Evolutionary conservation across 2,113 vertebrate species (phyloP).

Genomic region (Etheostoma cragini): DNA sequence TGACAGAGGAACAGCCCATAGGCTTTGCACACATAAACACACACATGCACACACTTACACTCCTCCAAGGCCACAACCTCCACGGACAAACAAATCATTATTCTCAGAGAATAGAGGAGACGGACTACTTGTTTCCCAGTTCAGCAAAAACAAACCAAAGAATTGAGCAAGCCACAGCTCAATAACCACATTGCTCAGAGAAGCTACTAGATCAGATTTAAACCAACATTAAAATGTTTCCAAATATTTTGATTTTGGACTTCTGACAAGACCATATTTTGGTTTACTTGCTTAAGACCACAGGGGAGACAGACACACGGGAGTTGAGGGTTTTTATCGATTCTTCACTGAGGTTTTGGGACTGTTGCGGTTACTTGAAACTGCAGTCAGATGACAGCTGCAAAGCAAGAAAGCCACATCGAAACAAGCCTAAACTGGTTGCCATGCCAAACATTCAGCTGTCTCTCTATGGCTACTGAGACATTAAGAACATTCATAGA

Average conservation of each 20-base stretch:
- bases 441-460: constrained; percentile 66
- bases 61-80: constrained; percentile 39
- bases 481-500: constrained; percentile 6
- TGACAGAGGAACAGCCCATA: constrained; percentile 58
- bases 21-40: constrained; percentile 39
- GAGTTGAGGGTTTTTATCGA: constrained; percentile 20
- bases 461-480: constrained; percentile 37
- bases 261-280: constrained; percentile 15
- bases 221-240: constrained; percentile 11
- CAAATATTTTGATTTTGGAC: constrained; percentile 15
- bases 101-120: constrained; percentile 43
- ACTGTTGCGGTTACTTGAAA: constrained; percentile 42
- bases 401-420: constrained; percentile 39
- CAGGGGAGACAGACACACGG: not conserved
- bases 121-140: constrained; percentile 35
- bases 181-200: not conserved
- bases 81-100: constrained; percentile 64
- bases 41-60: constrained; percentile 22
- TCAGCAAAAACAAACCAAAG: constrained; percentile 36
- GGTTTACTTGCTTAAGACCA: constrained; percentile 34
- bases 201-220: constrained; percentile 12
- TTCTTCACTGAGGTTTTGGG: constrained; percentile 11
- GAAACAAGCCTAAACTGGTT: constrained; percentile 64
- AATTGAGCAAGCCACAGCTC: not conserved
- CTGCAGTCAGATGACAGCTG: constrained; percentile 61